Evolutionary conservation across 2,888 invertebrate genomes (phyloP).

Genomic region (Hypomecis atomaria): DNA sequence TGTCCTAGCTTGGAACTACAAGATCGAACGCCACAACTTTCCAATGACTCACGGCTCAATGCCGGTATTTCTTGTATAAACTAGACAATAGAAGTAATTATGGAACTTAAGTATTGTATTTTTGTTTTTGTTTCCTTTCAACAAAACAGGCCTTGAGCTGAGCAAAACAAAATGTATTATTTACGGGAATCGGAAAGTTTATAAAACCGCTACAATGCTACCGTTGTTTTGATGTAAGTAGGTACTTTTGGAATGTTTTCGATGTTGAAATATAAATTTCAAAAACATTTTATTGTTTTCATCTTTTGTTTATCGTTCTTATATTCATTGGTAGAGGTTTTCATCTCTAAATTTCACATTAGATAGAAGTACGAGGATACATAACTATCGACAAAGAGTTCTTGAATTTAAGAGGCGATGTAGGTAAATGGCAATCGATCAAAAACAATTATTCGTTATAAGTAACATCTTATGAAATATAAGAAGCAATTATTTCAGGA

Average conservation of each 20-base stretch:
- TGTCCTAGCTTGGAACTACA: conserved; percentile 8
- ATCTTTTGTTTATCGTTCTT: not conserved
- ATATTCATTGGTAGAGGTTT: not conserved
- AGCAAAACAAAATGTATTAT: conserved; percentile 43
- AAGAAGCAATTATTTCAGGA: conserved; percentile 1
- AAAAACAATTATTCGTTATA: too few relatives aligned
- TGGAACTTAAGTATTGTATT: conserved; percentile 44
- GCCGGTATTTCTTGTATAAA: conserved; percentile 29
- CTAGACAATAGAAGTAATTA: conserved; percentile 45
- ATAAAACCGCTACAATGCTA: conserved; percentile 20
- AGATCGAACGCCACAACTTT: conserved; percentile 20
- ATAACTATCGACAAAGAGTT: too few relatives aligned
- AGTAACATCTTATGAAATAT: too few relatives aligned
- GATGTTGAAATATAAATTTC: conserved; percentile 2
- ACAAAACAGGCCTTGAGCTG: conserved; percentile 30
- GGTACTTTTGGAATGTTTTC: conserved; percentile 12
- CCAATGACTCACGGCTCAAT: conserved; percentile 20
- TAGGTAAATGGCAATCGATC: too few relatives aligned
- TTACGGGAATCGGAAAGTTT: conserved; percentile 38
- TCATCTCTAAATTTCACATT: not conserved
- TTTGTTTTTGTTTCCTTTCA: conserved; percentile 42
- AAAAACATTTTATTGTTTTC: not conserved
- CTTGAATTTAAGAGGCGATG: too few relatives aligned
- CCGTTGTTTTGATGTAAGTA: conserved; percentile 21
- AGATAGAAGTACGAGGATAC: too few relatives aligned